Base-by-base conservation (phyloP, 2,113 vertebrate species). In the Melanerpes aurifrons region DNA sequence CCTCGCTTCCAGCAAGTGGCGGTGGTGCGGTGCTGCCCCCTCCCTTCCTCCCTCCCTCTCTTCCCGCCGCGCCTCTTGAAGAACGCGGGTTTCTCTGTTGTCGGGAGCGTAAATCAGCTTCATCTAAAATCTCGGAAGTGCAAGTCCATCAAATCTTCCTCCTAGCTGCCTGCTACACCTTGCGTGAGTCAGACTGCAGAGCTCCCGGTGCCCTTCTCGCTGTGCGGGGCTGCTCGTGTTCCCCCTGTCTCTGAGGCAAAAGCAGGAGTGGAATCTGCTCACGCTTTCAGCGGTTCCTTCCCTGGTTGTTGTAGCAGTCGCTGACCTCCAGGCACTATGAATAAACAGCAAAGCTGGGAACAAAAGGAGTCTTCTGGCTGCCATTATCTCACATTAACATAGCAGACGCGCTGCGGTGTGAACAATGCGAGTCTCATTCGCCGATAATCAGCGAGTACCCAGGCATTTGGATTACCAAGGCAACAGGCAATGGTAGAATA, bases 331-430 rank as follows among this genome's bases (percentile, higher is more conserved):
- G 96, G 97, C 96, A 96, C 95, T 97, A 79, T 94, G 96, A 97
- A 96, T 94, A 97, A 97, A 97, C 95, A 97, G 97, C 95, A 95
- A 96, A 96, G 95, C 97, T 89, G 96, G 94, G 95, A 97, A 97
- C 96, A 97, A 97, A 97, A 97, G 97, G 93, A 92, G 94, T 95
- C 96, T 96, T 95, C 96, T 95, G 95, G 94, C 96, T 96, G 96
- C 97, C 97, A 97, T 97, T 96, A 96, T 96, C 96, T 96, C 95
- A 90, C 96, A 96, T 97, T 97, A 97, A 96, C 95, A 96, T 96
- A 97, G 97, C 96, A 89, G 95, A 95, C 92, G 96, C 96, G 93
- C 96, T 94, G 96, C 92, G 86, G 91, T 95, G 96, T 95, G 97
- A 97, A 97, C 97, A 96, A 96, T 96, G 96, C 90, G 91, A 96